Percentiles rank a stretch among this genome's conserved stretches.
phyloP scores from a whole-genome alignment of 2,113 vertebrate species.

The Jacana jacana region DNA sequence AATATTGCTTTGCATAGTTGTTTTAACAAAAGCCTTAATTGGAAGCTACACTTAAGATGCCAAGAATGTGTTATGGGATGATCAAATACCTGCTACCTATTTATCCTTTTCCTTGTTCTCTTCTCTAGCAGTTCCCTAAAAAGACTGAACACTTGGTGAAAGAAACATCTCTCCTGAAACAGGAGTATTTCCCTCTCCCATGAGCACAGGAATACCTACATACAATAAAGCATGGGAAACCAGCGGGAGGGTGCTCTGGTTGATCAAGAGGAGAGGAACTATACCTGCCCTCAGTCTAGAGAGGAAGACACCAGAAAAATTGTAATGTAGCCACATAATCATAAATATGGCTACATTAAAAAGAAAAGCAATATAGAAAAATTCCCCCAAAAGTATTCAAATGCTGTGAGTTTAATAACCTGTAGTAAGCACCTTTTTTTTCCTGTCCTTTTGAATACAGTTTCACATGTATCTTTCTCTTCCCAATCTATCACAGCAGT shows the following conservation, averaged over 20 bases:
- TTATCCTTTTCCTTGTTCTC: background rate
- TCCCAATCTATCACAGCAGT: background rate
- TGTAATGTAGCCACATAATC: background rate
- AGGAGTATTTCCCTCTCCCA: background rate
- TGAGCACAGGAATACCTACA: background rate
- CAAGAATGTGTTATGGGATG: background rate
- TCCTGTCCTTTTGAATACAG: rapidly evolving
- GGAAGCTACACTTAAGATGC: background rate
- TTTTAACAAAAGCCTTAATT: background rate
- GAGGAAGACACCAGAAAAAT: background rate
- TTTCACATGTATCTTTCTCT: background rate
- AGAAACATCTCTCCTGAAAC: background rate
- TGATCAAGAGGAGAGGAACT: background rate
- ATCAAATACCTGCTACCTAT: background rate
- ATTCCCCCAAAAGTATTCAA: background rate
- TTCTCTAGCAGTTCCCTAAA: background rate
- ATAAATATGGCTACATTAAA: background rate
- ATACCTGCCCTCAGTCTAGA: background rate
- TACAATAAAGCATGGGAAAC: background rate
- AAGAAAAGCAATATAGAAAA: background rate
- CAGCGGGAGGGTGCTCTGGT: background rate
- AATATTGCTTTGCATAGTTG: background rate
- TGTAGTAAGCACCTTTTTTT: rapidly evolving
- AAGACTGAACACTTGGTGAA: background rate
- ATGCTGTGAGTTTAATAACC: background rate